Conservation (phyloP, 53 echinoderm and acorn worm genomes). For the Zoroaster sp. region DNA sequence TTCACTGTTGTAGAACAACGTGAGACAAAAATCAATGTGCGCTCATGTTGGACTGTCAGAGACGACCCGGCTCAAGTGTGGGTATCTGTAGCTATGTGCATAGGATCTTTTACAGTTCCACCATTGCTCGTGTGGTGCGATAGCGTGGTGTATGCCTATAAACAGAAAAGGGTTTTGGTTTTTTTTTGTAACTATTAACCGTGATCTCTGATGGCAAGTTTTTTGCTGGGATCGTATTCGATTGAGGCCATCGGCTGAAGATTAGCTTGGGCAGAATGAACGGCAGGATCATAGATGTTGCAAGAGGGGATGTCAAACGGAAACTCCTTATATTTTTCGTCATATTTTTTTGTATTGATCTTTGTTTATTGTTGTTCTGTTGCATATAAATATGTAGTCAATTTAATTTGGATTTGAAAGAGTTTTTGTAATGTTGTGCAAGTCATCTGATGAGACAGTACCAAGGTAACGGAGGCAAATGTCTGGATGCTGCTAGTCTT, state of each 20-base stretch:
- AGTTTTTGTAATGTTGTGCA: too few species aligned
- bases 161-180: conserved; percentile 9
- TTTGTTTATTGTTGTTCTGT: neutral
- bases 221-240: neutral
- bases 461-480: too few species aligned
- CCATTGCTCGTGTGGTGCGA: neutral
- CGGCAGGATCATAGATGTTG: neutral
- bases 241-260: neutral
- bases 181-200: neutral
- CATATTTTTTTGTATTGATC: neutral
- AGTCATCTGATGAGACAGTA: too few species aligned
- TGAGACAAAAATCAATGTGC: conserved; percentile 60
- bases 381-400: too few species aligned
- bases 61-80: conserved; percentile 15
- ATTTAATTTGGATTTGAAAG: too few species aligned
- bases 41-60: conserved; percentile 24
- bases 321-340: neutral
- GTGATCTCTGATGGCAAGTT: conserved; percentile 12
- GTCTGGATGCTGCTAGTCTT: too few species aligned
- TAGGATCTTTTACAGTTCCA: conserved; percentile 13
- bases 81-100: conserved; percentile 41
- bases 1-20: conserved; percentile 59
- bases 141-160: neutral
- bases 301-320: neutral
- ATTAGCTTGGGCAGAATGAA: neutral